These are phyloP conservation scores for Brenthis ino DNA, from an alignment of 2,888 invertebrate genomes.

Conservation along the genomic window DNA sequence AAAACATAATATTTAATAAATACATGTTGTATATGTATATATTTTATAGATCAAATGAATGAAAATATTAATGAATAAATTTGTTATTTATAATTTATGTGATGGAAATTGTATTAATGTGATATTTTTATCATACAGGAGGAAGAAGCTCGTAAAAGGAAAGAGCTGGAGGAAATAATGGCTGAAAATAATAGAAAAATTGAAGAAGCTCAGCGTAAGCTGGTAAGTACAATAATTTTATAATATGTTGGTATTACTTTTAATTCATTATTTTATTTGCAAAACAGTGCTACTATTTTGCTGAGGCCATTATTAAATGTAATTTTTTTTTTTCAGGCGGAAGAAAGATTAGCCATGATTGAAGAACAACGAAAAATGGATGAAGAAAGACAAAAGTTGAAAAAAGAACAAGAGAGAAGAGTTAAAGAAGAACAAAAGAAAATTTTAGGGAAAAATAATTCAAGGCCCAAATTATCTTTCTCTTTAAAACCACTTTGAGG, in stretches of 20 bases:
- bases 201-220: slow-evolving; percentile 97
- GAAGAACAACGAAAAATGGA: slow-evolving; percentile 98
- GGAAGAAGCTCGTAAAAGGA: slow-evolving; percentile 97
- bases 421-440: slow-evolving; percentile 97
- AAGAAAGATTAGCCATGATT: slow-evolving; percentile 97
- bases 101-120: slow-evolving; percentile 34
- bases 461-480: slow-evolving; percentile 97
- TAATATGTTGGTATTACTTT: slow-evolving; percentile 13
- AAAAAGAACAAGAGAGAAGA: slow-evolving; percentile 96
- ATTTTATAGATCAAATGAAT: slow-evolving; percentile 14
- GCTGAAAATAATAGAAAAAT: slow-evolving; percentile 99
- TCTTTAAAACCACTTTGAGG: slow-evolving; percentile 88
- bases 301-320: no score
- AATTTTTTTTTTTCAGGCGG: slow-evolving; percentile 85
- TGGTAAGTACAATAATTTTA: slow-evolving; percentile 85
- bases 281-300: no score
- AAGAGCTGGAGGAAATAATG: slow-evolving; percentile 97
- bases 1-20: neutral
- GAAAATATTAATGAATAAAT: slow-evolving; percentile 22
- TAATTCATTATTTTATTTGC: neutral
- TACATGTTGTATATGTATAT: slow-evolving; percentile 15
- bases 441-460: slow-evolving; percentile 98
- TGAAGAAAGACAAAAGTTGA: slow-evolving; percentile 95
- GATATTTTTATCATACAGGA: slow-evolving; percentile 90
- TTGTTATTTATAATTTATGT: slow-evolving; percentile 40